Base-by-base conservation (phyloP, 1,140 invertebrate genomes). In the Chelonus insularis region DNA sequence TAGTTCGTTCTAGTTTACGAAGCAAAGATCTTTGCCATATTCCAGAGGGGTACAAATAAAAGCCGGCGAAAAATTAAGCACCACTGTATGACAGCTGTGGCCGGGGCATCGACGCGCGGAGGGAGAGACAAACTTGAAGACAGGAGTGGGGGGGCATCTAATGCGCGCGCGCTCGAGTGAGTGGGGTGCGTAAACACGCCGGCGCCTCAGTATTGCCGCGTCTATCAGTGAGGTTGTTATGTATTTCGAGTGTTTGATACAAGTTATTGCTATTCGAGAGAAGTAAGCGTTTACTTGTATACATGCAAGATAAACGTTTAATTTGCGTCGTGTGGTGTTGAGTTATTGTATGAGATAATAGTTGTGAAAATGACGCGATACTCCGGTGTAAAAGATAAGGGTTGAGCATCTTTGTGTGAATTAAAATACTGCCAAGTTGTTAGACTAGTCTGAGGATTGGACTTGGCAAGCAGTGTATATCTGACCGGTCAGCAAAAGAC, bases 181-280 rank as follows among this genome's bases (percentile, higher is more conserved):
- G 25, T 18, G 65, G 68, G 63, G 65, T 62, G 21, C 65, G 48
- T 70, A 73, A 76, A 72, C 75, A 77, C 77, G 77, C 75, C 75
- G 77, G 77, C 75, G 77, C 77, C 70, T 75, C 75, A 79, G 77
- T 77, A 60, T 60, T 65, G 64, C 69, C 72, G 75, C 73, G 74
- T 68, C 70, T 37, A 62, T 61, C 29, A 60, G 47, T 20, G 45
- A 7, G 55, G 54, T 59, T 1, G 58, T 39, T 25, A 67, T 56
- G 65, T 32, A 18, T 11, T 39, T 39, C 23, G 14, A 43, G n/a
- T 54, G 9, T 34, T 55, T 21, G 2, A 2, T n/a, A 37, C 7
- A 37, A 20, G 20, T 39, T 21, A 11, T 43, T 14, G 4, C 25
- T 29, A 29, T 29, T 29, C 25, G 25, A 7, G 25, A 29, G 7